Evolutionary conservation across 1,140 invertebrate species (phyloP), one percentile per base, ranked within the genome.

Genomic region (Fopius arisanus): DNA sequence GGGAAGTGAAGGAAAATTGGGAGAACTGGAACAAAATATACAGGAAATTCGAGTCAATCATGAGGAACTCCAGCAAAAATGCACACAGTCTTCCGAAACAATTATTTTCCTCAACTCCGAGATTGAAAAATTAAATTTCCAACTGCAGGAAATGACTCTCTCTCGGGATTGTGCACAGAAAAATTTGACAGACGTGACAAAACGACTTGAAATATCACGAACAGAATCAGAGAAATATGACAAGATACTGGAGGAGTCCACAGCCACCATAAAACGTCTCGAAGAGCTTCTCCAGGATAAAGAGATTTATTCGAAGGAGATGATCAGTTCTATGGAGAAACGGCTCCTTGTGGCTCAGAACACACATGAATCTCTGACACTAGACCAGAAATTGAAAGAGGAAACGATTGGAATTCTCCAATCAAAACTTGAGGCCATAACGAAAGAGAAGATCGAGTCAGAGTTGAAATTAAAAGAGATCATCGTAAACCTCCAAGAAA

Each of bases 401-500:
- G 78, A 84, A 26, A 72, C 77, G 2, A 31, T 84, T 9, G 12
- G 67, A 0, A 67, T 78, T 16, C 62, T 82, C 3, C 73, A 77
- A 14, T 37, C 73, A 0, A 82, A 84, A 72, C n/a, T 82, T 1
- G 79, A 84, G 23, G 70, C 78, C 9, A 31, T 77, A 40, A 72
- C 19, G 31, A 78, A 79, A 51, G 82, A 85, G 41, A 78, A 80
- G 43, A 66, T 78, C 59, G 72, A 75, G 7, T 79, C 77, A 0
- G 83, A 85, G 40, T 59, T 78, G 1, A 84, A 80, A 51, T 51
- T 86, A 66, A 83, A 85, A 29, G 83, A 85, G 69, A 40, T 84
- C 5, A 84, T 86, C 43, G 40, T 73, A 2, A 83, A 81, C 73
- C 40, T 85, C 9, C 80, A 85, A 43, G 78, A 86, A 65, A 74